Evolutionary conservation across 2,113 vertebrate genomes (phyloP).

Genomic region (Chlorocebus sabaeus): DNA sequence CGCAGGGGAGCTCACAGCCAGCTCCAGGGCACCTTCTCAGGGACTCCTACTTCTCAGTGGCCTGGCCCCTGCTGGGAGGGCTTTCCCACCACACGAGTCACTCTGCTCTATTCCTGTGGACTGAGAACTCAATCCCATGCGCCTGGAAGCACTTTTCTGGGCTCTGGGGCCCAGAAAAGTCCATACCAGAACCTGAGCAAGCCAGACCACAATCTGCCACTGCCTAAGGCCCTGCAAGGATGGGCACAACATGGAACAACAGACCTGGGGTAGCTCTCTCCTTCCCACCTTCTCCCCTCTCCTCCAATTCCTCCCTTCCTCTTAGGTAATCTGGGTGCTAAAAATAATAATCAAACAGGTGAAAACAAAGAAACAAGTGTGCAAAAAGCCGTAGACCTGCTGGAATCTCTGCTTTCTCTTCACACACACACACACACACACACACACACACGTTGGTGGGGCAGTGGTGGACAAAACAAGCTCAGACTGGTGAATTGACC

Average conservation of each 20-base stretch:
- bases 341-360: background rate
- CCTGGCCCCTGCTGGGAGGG: background rate
- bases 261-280: background rate
- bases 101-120: background rate
- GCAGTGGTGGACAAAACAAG: background rate
- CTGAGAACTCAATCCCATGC: too few relatives aligned
- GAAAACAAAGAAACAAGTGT: background rate
- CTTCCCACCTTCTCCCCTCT: background rate
- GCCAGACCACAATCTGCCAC: background rate
- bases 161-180: too few relatives aligned
- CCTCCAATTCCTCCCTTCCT: background rate
- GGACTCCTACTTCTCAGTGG: background rate
- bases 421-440: background rate
- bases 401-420: background rate
- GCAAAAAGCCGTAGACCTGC: background rate
- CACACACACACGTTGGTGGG: background rate
- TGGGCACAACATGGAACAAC: background rate
- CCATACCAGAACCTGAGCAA: background rate
- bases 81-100: background rate
- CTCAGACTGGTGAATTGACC: background rate
- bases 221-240: background rate
- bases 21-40: background rate
- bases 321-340: background rate
- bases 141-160: background rate
- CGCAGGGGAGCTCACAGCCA: background rate